Evolutionary conservation across 35 echinoderm and acorn worm genomes (phyloP).

Genomic region (Ptychodera flava): DNA sequence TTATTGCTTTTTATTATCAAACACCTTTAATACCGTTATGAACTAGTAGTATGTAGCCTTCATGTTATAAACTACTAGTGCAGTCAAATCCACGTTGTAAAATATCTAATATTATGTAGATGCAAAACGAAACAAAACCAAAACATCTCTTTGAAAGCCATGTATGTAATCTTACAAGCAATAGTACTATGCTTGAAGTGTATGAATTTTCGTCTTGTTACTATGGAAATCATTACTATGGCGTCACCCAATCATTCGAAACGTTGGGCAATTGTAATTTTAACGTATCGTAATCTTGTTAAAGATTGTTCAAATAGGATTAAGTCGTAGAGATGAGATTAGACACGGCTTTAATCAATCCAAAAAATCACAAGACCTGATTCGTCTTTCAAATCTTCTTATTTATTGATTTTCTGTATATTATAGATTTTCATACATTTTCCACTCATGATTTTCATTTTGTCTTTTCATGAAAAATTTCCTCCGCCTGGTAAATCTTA

Average conservation of each 20-base stretch:
- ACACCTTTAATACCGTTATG: too few relatives aligned
- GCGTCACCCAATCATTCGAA: background rate
- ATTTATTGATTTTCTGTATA: background rate
- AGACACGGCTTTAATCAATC: background rate
- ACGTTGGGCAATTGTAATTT: background rate
- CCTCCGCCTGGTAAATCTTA: background rate
- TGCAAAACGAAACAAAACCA: too few relatives aligned
- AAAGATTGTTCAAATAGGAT: background rate
- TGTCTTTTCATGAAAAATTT: background rate
- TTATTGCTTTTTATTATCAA: too few relatives aligned
- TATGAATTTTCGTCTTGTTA: too few relatives aligned
- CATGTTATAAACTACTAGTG: too few relatives aligned
- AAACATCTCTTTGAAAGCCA: too few relatives aligned
- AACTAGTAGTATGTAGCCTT: too few relatives aligned
- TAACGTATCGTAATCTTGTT: background rate
- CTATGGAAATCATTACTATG: background rate
- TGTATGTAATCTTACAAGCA: too few relatives aligned
- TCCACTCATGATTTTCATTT: background rate
- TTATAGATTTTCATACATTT: background rate
- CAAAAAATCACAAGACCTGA: background rate
- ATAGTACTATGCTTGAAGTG: too few relatives aligned
- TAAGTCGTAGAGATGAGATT: background rate
- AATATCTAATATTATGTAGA: too few relatives aligned
- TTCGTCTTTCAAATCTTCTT: background rate
- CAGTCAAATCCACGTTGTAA: too few relatives aligned